phyloP scores from a whole-genome alignment of 1,140 invertebrate genomes.

The Aleiodes sp. region DNA sequence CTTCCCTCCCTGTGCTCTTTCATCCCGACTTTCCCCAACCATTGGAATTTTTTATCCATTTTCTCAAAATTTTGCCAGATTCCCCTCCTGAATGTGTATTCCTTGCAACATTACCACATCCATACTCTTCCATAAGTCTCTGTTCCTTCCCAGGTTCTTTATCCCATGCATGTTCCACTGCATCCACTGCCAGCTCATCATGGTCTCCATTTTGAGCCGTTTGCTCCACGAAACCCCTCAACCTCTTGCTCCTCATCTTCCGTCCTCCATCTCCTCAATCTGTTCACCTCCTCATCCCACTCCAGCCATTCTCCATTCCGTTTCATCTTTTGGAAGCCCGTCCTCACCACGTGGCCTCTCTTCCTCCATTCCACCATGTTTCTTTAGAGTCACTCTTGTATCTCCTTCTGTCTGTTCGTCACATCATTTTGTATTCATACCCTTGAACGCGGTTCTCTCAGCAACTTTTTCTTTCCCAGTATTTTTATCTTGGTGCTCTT shows the following conservation, averaged over 20 bases:
- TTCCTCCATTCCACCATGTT: neutral
- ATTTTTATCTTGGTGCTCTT: neutral
- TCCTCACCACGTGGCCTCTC: neutral
- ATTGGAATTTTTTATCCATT: neutral
- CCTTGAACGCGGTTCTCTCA: neutral
- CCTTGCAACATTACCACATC: neutral
- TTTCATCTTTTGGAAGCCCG: neutral
- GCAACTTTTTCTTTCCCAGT: neutral
- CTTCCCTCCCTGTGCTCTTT: neutral
- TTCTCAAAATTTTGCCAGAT: neutral
- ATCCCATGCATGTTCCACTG: neutral
- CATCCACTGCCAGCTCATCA: neutral
- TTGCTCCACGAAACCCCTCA: neutral
- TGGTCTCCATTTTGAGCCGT: neutral
- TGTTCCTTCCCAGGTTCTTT: neutral
- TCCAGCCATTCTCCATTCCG: neutral
- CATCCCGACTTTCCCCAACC: neutral
- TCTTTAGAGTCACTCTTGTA: neutral
- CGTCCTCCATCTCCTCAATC: too few species aligned
- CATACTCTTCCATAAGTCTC: neutral
- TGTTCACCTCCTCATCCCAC: conserved; percentile 1
- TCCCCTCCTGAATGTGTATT: too few species aligned
- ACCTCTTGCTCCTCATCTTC: too few species aligned
- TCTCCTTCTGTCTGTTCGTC: neutral
- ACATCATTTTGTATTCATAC: neutral